Percentiles rank a stretch among this genome's conserved stretches.
Evolutionary conservation across 2,113 vertebrate species (phyloP).

Genomic region (Sphaerodactylus townsendi): DNA sequence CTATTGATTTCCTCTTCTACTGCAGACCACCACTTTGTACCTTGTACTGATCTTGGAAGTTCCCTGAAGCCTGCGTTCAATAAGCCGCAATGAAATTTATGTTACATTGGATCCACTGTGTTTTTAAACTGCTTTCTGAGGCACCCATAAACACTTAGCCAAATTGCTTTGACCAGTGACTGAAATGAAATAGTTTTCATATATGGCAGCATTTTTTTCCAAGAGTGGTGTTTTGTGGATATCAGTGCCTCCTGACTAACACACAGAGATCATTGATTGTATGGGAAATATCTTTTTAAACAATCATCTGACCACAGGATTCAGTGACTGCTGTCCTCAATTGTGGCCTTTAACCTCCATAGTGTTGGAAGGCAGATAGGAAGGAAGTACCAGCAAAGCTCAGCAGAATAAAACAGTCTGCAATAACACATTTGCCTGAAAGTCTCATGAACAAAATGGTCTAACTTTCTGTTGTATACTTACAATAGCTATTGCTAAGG

Average conservation of each 20-base stretch:
- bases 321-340: background rate
- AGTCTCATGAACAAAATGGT: background rate
- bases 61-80: too few relatives aligned
- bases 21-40: too few relatives aligned
- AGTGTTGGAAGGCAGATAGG: conserved; percentile 2
- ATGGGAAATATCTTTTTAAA: background rate
- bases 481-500: background rate
- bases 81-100: too few relatives aligned
- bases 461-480: background rate
- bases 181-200: too few relatives aligned
- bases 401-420: background rate
- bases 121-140: too few relatives aligned
- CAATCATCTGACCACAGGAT: background rate
- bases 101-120: too few relatives aligned
- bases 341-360: background rate
- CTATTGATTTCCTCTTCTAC: too few relatives aligned
- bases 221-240: background rate
- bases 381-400: background rate
- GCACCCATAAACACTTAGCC: too few relatives aligned
- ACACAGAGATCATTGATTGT: background rate
- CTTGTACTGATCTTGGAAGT: too few relatives aligned
- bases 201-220: background rate
- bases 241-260: background rate
- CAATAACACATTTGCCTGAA: background rate
- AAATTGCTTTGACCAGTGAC: too few relatives aligned